A percentile compares a stretch with the other conserved stretches of the same genome.
These are phyloP conservation scores for Gavialis gangeticus DNA, from an alignment of 2,113 vertebrate species.

Conservation along the genomic window DNA sequence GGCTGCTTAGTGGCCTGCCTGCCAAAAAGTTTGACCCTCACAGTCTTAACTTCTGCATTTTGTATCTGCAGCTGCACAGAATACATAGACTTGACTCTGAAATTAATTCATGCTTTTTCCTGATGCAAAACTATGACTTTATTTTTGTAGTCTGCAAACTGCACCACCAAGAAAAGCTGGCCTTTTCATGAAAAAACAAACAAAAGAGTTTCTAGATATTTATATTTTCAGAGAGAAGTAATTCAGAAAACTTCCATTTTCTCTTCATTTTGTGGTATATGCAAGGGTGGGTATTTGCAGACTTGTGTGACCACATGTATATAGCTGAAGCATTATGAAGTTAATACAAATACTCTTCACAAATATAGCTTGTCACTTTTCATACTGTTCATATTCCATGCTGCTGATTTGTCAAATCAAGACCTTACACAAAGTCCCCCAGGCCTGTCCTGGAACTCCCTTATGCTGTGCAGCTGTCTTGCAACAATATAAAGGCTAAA, in stretches of 20 bases:
- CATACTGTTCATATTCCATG: background rate
- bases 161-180: background rate
- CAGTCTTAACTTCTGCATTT: background rate
- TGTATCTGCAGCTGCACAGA: background rate
- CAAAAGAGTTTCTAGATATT: background rate
- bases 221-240: background rate
- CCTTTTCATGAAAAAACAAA: background rate
- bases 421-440: background rate
- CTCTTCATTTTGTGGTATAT: background rate
- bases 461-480: background rate
- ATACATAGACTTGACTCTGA: constrained; percentile 9
- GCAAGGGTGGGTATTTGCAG: background rate
- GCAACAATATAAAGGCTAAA: background rate
- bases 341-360: background rate
- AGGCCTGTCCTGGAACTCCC: background rate
- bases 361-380: background rate
- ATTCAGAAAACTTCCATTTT: background rate
- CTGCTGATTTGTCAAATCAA: background rate
- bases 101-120: constrained; percentile 12
- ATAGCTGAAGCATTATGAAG: background rate
- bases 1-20: no score
- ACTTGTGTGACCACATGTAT: background rate
- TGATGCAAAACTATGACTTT: background rate
- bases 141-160: background rate
- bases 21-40: no score